Evolutionary conservation across 2,797 vertebrate species (phyloP), one percentile per base, ranked within the genome.

Genomic region (Molothrus ater): DNA sequence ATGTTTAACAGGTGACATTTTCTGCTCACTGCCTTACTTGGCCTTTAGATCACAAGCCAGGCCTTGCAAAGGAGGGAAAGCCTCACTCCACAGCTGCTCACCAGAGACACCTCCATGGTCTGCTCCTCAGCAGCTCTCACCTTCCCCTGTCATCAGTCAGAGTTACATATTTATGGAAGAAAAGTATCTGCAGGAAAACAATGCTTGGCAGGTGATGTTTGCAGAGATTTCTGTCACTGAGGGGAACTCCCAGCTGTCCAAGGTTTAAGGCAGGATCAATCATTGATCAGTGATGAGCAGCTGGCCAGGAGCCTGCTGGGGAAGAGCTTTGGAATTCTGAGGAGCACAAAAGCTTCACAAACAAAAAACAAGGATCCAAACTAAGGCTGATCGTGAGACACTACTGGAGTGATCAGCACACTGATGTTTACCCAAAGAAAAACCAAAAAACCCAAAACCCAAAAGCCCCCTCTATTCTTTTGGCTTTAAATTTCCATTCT

Each of bases 271-370:
- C 25, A 84, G 73, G 50, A 57, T 50, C 32, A 92, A 72, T 87
- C 57, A 80, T 69, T 84, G 61, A 54, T 36, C 54, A 73, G 88
- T 13, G 66, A 94, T 85, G 16, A 92, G 64, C 73, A 72, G 76
- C 70, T 79, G 86, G 38, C 42, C 47, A 71, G 84, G 81, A 92
- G 32, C 50, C 45, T 78, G 47, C 28, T 28, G 51, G 64, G 72
- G 38, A 60, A 34, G 53, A 54, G 2, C 1, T 47, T 26, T 40
- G 53, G 25, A 53, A 80, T 69, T 69, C 50, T 59, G 76, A 90
- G 68, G 29, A 74, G 53, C 32, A 72, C 13, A 92, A 57, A 73
- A 80, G 26, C 25, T 65, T 83, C 91, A 81, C 47, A 31, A 81
- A 86, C 9, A 14, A 45, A 24, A 25, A 70, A 31, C 22, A 78